phyloP scores from a whole-genome alignment of 2,888 invertebrate species.

The Tetramorium bicarinatum region DNA sequence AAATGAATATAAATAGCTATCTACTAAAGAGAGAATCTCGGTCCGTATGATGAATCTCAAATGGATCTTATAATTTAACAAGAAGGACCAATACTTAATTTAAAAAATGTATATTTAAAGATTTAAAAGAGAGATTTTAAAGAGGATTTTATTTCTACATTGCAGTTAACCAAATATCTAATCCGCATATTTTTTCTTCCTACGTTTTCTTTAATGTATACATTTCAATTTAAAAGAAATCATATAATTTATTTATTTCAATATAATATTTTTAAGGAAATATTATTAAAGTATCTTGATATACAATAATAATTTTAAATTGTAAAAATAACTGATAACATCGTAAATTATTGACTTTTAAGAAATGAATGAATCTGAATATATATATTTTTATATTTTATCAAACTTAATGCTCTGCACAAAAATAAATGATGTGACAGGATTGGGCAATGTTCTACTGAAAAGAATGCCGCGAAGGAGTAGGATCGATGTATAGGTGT shows the following conservation, averaged over 20 bases:
- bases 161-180: not conserved
- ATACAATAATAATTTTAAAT: not conserved
- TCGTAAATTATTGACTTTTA: not conserved
- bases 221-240: conserved; percentile 5
- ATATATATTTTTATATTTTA: not conserved
- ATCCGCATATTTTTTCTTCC: not conserved
- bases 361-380: not conserved
- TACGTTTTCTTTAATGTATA: not conserved
- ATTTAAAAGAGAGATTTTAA: not conserved
- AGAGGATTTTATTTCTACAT: not conserved
- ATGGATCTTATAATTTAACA: not conserved
- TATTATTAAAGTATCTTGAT: not conserved
- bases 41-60: not conserved
- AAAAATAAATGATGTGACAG: conserved; percentile 11
- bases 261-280: not conserved
- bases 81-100: not conserved
- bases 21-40: not conserved
- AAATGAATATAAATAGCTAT: conserved; percentile 19
- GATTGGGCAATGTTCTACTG: conserved; percentile 25
- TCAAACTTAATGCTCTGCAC: not conserved
- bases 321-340: not conserved
- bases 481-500: conserved; percentile 13
- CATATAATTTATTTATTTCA: not conserved
- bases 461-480: not conserved
- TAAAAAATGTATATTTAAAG: not conserved